Conservation (phyloP, 2,797 vertebrate genomes). For the Pitangus sulphuratus region DNA sequence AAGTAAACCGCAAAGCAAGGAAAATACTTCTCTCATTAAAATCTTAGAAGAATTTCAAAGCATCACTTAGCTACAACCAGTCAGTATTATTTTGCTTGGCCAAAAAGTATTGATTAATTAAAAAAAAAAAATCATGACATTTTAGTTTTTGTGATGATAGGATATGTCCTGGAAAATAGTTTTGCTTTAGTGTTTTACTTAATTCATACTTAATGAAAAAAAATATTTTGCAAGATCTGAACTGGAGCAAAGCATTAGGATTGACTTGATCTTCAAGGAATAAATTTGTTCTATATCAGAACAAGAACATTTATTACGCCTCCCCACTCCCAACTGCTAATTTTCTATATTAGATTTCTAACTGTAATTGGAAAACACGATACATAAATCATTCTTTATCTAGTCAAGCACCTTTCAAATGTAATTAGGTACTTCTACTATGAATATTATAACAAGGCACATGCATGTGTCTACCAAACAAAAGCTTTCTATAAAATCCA, state of each 20-base stretch:
- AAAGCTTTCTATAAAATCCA: neutral
- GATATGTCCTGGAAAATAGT: neutral
- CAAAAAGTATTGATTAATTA: neutral
- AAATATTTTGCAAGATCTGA: neutral
- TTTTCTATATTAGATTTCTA: constrained; percentile 3
- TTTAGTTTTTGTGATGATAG: neutral
- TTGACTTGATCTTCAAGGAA: neutral
- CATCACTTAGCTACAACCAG: neutral
- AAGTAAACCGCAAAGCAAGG: neutral
- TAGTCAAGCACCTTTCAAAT: neutral
- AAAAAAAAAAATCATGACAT: neutral
- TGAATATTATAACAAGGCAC: neutral
- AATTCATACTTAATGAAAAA: neutral
- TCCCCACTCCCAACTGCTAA: neutral
- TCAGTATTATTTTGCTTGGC: neutral
- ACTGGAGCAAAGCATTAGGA: neutral
- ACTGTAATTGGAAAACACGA: neutral
- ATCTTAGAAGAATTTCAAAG: neutral
- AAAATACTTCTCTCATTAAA: neutral
- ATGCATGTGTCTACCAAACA: neutral
- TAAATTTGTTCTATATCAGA: neutral
- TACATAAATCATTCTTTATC: neutral
- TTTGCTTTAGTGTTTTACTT: neutral
- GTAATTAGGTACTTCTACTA: neutral
- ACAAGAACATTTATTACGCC: neutral